Percentiles rank a stretch among this genome's conserved stretches.
Conservation (phyloP, 2,113 vertebrate genomes). For the Dasyprocta punctata region DNA sequence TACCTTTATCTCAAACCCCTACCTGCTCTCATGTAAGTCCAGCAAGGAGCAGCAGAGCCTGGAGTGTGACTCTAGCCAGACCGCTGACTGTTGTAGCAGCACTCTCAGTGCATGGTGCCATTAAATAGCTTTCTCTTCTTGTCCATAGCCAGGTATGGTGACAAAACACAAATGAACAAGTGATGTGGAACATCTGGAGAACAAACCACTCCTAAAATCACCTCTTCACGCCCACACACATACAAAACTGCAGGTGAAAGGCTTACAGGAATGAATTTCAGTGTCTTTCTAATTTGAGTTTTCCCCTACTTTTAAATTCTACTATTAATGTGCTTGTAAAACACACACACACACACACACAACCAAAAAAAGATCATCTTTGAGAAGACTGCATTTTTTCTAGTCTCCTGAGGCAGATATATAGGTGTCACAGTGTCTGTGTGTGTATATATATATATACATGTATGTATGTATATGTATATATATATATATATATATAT, state of each 20-base stretch:
- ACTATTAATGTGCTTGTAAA: neutral
- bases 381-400: neutral
- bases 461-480: neutral
- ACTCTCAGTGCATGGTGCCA: neutral
- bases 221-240: neutral
- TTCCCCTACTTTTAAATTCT: neutral
- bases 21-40: neutral
- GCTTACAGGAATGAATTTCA: slow-evolving; percentile 22
- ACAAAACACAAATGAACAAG: neutral
- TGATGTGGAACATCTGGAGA: neutral
- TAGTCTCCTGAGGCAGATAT: neutral
- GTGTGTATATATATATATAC: neutral
- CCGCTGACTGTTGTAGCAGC: neutral
- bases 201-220: neutral
- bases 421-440: neutral
- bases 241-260: neutral
- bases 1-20: neutral
- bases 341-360: neutral
- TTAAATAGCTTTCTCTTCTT: neutral
- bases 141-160: neutral
- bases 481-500: no score
- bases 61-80: neutral
- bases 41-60: neutral
- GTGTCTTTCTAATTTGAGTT: neutral
- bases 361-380: neutral